Base-by-base conservation (phyloP, 2,797 vertebrate species). In the Chromis chromis region DNA sequence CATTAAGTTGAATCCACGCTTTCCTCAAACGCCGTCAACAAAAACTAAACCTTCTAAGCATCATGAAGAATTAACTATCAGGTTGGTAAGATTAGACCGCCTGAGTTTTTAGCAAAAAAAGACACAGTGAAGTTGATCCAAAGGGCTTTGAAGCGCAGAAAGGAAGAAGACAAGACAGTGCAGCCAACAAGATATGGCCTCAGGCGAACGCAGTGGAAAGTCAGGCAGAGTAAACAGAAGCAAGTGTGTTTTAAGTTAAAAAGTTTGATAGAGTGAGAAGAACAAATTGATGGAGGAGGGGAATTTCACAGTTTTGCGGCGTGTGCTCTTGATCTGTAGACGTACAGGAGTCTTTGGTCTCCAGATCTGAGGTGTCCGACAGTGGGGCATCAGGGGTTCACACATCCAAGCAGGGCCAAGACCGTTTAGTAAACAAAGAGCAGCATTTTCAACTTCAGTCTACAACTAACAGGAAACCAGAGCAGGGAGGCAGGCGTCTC, bases 381-480 rank as follows among this genome's bases (percentile, higher is more conserved):
- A 12, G 77, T 16, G 66, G 17, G 3, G 11, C 25, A 11, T 1
- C 28, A 17, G 63, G 50, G 59, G 56, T 56, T 59, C 46, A n/a
- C 68, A 58, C 31, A 60, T 16, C 3, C 42, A 62, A n/a, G 17
- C 44, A 21, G 14, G 3, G 11, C 46, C 14, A 3, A 21, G 11
- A 70, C 27, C 58, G 33, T 64, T 84, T 75, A 78, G 50, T 62
- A 76, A 69, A 79, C 81, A 79, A 66, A 74, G 69, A 68, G 21
- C 24, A n/a, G 40, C 44, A 22, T 52, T 66, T 76, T 31, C 52
- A 69, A 48, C 28, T 25, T 54, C 28, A 33, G 24, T 50, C 24
- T 31, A 1, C 49, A 36, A 57, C 74, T 40, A 76, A 63, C 73
- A 13, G 52, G 65, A 59, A 66, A 70, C n/a, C 57, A 2, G 22